A percentile compares a stretch with the other conserved stretches of the same genome.
These are phyloP conservation scores for Siderastrea radians DNA, from an alignment of 92 coral and sea anemone species.

Conservation along the genomic window DNA sequence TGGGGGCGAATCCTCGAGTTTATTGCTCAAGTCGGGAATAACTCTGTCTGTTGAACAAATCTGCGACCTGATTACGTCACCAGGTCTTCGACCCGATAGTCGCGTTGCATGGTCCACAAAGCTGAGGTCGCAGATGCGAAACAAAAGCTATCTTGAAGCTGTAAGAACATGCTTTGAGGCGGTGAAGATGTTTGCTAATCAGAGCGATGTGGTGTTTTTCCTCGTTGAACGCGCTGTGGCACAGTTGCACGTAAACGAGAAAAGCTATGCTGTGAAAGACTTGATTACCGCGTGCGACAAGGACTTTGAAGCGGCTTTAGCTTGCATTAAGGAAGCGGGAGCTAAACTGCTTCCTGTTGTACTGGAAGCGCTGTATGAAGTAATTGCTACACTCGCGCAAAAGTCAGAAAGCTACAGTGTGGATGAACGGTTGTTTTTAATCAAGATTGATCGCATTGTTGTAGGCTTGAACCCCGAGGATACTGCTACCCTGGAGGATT, in stretches of 20 bases:
- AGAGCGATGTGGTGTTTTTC: constrained; percentile 33
- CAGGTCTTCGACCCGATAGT: constrained; percentile 77
- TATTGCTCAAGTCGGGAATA: constrained; percentile 51
- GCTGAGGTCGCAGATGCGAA: constrained; percentile 66
- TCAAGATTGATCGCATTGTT: constrained; percentile 72
- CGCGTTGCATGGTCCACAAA: constrained; percentile 86
- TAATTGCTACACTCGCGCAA: constrained; percentile 47
- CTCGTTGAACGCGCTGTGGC: constrained; percentile 78
- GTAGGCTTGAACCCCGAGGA: constrained; percentile 67
- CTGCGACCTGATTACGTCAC: constrained; percentile 79
- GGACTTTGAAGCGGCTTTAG: constrained; percentile 47
- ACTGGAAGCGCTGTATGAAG: constrained; percentile 68
- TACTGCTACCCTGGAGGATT: constrained; percentile 50
- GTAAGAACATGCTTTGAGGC: constrained; percentile 72
- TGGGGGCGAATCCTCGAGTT: constrained; percentile 58
- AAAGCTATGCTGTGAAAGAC: constrained; percentile 68
- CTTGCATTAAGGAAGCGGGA: constrained; percentile 68
- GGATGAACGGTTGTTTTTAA: constrained; percentile 41
- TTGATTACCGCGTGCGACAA: constrained; percentile 63
- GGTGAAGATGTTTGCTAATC: constrained; percentile 55
- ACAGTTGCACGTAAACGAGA: constrained; percentile 45
- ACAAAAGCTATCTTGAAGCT: constrained; percentile 49
- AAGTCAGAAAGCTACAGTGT: constrained; percentile 13
- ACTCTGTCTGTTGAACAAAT: constrained; percentile 74
- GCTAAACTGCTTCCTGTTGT: constrained; percentile 36